Conservation (phyloP, 1,140 invertebrate genomes). For the Zaprionus gabonicus region DNA sequence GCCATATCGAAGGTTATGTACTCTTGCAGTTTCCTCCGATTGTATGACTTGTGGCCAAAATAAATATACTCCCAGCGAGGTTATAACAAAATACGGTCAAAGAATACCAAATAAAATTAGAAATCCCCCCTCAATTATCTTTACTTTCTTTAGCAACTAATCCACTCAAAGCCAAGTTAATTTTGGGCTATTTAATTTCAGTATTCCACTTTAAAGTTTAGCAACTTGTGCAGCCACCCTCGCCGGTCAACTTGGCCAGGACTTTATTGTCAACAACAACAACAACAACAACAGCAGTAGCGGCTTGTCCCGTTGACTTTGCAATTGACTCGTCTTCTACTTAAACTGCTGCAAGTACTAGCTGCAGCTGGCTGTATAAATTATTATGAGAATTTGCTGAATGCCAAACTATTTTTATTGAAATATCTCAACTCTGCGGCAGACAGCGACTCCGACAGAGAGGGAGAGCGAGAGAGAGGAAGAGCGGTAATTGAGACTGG, state of each 20-base stretch:
- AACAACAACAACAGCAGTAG: neutral
- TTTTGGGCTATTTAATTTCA: neutral
- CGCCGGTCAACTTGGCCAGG: conserved; percentile 13
- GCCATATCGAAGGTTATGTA: too few relatives aligned
- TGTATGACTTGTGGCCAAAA: neutral
- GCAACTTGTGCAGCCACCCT: conserved; percentile 6
- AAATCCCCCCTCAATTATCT: neutral
- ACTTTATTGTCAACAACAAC: conserved; percentile 11
- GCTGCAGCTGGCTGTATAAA: conserved; percentile 50
- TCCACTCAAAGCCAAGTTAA: neutral
- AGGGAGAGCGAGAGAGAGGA: neutral
- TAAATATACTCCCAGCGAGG: conserved; percentile 9
- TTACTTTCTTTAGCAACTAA: neutral
- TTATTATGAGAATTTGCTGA: conserved; percentile 68
- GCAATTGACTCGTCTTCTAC: conserved; percentile 25
- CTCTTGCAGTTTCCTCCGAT: too few relatives aligned
- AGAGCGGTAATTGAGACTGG: conserved; percentile 9
- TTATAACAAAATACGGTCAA: too few relatives aligned
- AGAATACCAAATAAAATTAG: neutral
- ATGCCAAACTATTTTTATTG: conserved; percentile 67
- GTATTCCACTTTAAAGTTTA: neutral
- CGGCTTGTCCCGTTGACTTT: conserved; percentile 34
- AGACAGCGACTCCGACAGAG: conserved; percentile 6
- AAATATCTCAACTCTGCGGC: conserved; percentile 52
- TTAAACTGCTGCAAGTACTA: conserved; percentile 33